Conservation (phyloP, 2,888 invertebrate species). For the Paralinhomoeus sp. region DNA sequence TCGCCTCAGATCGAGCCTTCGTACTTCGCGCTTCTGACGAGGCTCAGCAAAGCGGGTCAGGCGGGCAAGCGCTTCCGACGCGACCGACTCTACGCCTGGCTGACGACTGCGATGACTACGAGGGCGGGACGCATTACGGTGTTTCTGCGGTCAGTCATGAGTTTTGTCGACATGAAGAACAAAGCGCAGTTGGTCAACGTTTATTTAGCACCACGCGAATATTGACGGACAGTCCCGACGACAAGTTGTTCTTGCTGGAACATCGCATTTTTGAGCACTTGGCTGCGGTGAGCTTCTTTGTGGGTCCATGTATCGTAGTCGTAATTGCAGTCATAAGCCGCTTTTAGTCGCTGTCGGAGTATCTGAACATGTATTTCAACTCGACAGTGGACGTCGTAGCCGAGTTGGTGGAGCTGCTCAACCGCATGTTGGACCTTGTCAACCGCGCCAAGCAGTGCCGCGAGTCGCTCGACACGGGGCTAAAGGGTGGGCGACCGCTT, state of each 20-base stretch:
- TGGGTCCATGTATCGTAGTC: neutral
- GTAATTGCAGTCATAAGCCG: constrained; percentile 9
- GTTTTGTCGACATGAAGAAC: too few species aligned
- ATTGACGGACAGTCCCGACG: constrained; percentile 65
- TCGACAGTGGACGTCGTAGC: constrained; percentile 63
- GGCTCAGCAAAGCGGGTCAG: too few species aligned
- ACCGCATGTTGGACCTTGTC: constrained; percentile 31
- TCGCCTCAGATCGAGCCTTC: too few species aligned
- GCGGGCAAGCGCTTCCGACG: too few species aligned
- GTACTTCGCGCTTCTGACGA: too few species aligned
- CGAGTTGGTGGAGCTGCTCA: constrained; percentile 59
- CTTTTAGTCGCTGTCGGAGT: constrained; percentile 38
- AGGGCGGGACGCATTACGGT: too few species aligned
- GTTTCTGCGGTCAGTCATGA: too few species aligned
- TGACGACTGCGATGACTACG: too few species aligned
- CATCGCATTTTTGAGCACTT: constrained; percentile 61
- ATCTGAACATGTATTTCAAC: constrained; percentile 77
- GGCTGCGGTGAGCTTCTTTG: constrained; percentile 39
- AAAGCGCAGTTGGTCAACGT: neutral
- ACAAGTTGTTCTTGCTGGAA: constrained; percentile 63
- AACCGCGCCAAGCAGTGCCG: constrained; percentile 25
- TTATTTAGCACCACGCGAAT: constrained; percentile 44
- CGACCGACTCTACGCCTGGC: too few species aligned
- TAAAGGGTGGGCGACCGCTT: too few species aligned
- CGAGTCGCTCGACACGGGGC: too few species aligned